Evolutionary conservation across 1,140 invertebrate species (phyloP).

Genomic region (Leptinotarsa undecemlineata): DNA sequence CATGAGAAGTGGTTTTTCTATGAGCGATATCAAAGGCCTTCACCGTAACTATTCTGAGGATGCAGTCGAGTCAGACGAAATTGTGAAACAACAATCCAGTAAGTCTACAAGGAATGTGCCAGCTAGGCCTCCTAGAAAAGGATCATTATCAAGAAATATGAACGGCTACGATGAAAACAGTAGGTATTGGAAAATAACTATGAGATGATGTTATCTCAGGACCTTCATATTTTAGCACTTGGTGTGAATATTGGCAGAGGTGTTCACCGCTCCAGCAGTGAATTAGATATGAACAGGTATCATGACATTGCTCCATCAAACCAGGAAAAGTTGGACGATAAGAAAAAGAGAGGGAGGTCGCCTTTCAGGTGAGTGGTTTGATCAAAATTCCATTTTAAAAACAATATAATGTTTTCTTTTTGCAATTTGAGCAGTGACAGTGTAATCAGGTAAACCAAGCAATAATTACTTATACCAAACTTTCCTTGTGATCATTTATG

Average conservation of each 20-base stretch:
- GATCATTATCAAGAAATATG: conserved; percentile 67
- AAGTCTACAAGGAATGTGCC: conserved; percentile 64
- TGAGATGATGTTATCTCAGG: conserved; percentile 18
- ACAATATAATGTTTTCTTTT: not conserved
- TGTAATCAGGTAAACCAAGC: conserved; percentile 41
- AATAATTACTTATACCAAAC: not conserved
- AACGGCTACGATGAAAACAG: conserved; percentile 51
- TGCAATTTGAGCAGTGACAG: conserved; percentile 36
- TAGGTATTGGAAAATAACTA: conserved; percentile 30
- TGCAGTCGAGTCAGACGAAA: conserved; percentile 72
- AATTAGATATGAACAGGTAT: conserved; percentile 72
- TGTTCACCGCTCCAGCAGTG: conserved; percentile 74
- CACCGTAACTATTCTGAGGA: conserved; percentile 85
- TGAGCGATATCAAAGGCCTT: conserved; percentile 91
- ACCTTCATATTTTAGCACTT: conserved; percentile 40
- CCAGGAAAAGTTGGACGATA: conserved; percentile 68
- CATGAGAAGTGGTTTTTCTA: conserved; percentile 89
- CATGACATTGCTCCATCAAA: conserved; percentile 61
- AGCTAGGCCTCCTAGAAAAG: conserved; percentile 73
- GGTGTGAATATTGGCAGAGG: conserved; percentile 56
- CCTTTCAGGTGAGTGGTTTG: conserved; percentile 75
- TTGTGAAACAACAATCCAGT: conserved; percentile 59
- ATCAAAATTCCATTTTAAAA: not conserved
- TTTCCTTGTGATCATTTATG: not conserved
- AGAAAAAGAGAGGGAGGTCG: conserved; percentile 84